phyloP scores from a whole-genome alignment of 2,888 invertebrate species.

The Agonum fuliginosum region DNA sequence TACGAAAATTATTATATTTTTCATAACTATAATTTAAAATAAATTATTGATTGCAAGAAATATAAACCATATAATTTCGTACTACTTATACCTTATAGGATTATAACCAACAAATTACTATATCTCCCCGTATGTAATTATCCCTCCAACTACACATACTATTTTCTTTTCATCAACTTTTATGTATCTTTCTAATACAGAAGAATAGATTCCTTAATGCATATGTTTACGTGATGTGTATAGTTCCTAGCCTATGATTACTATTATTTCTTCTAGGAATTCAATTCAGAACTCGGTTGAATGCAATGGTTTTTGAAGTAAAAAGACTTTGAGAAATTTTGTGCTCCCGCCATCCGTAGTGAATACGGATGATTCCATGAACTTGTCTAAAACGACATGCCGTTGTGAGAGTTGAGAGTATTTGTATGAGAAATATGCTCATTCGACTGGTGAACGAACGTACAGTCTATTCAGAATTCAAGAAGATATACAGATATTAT shows the following conservation, averaged over 20 bases:
- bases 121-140: neutral
- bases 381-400: slow-evolving; percentile 15
- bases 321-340: slow-evolving; percentile 32
- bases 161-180: slow-evolving; percentile 20
- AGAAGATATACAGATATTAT: too few species aligned
- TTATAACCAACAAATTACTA: too few species aligned
- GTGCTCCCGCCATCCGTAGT: neutral
- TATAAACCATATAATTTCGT: too few species aligned
- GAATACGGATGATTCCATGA: slow-evolving; percentile 20
- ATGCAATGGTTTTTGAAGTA: neutral
- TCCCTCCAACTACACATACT: neutral
- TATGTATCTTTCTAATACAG: neutral
- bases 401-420: slow-evolving; percentile 32
- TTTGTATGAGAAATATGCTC: slow-evolving; percentile 24
- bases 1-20: too few species aligned
- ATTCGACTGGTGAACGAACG: neutral
- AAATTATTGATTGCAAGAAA: too few species aligned
- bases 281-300: slow-evolving; percentile 4
- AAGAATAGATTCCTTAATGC: slow-evolving; percentile 9
- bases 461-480: slow-evolving; percentile 6
- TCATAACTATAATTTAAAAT: too few species aligned
- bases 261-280: slow-evolving; percentile 15
- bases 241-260: slow-evolving; percentile 4
- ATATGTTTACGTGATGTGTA: neutral
- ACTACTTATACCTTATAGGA: too few species aligned